Conservation (phyloP, 2,113 vertebrate species). For the Aspiorhynchus laticeps region DNA sequence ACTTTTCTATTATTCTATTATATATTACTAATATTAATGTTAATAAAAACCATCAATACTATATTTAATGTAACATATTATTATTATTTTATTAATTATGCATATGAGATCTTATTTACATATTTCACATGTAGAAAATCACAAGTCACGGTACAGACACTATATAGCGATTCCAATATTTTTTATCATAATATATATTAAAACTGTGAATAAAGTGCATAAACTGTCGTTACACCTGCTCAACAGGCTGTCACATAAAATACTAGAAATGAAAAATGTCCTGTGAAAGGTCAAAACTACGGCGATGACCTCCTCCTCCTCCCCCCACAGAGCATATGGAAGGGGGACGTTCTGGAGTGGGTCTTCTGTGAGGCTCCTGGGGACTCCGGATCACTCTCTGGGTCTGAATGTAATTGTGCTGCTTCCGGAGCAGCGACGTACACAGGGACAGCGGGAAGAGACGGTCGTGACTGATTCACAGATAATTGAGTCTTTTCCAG, state of each 20-base stretch:
- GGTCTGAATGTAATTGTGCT: not conserved
- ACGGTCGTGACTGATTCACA: not conserved
- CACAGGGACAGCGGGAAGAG: conserved; percentile 20
- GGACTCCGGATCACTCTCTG: conserved; percentile 21
- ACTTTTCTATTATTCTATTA: not conserved
- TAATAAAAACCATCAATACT: not conserved
- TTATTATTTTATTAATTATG: not conserved
- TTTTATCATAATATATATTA: not conserved
- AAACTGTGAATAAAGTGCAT: not conserved
- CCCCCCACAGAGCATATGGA: conserved; percentile 54
- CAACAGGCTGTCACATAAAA: not conserved
- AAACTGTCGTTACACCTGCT: not conserved
- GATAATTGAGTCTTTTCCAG: not conserved
- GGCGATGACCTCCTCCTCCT: conserved; percentile 54
- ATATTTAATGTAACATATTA: not conserved
- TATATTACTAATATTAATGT: not conserved
- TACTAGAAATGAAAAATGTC: not conserved
- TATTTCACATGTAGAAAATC: not conserved
- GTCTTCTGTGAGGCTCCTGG: not conserved
- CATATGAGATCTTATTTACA: not conserved
- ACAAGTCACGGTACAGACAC: not conserved
- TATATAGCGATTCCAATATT: not conserved
- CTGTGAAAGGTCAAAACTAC: not conserved
- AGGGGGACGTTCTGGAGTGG: conserved; percentile 35
- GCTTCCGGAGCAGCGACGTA: not conserved